These are phyloP conservation scores for Dryas iulia DNA, from an alignment of 1,140 invertebrate species.

Conservation along the genomic window DNA sequence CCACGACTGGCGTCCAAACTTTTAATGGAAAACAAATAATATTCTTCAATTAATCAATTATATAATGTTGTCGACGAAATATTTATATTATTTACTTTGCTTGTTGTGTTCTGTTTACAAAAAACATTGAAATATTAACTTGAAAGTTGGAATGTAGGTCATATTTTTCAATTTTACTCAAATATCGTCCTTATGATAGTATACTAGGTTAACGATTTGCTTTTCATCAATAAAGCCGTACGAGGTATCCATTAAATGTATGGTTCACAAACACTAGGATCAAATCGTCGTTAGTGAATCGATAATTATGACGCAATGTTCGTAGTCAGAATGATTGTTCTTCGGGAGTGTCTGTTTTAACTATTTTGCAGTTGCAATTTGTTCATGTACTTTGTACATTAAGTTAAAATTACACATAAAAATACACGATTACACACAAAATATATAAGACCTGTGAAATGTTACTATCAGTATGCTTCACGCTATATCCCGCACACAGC, in stretches of 20 bases:
- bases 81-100: background rate
- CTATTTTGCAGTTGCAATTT: too few species aligned
- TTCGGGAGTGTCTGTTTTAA: background rate
- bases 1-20: too few species aligned
- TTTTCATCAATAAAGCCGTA: background rate
- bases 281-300: slow-evolving; percentile 28
- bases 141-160: slow-evolving; percentile 1
- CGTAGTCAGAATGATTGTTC: background rate
- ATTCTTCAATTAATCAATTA: background rate
- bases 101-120: background rate
- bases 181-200: background rate
- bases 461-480: too few species aligned
- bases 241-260: background rate
- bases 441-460: too few species aligned
- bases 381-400: too few species aligned
- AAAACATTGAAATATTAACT: slow-evolving; percentile 8
- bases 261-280: slow-evolving; percentile 12
- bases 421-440: too few species aligned
- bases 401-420: too few species aligned
- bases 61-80: background rate
- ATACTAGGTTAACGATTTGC: background rate
- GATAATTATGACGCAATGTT: slow-evolving; percentile 27
- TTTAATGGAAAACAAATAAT: background rate
- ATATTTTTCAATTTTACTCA: background rate
- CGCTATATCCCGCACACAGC: too few species aligned